Evolutionary conservation across 2,797 vertebrate genomes (phyloP).

Genomic region (Gymnothorax javanicus): DNA sequence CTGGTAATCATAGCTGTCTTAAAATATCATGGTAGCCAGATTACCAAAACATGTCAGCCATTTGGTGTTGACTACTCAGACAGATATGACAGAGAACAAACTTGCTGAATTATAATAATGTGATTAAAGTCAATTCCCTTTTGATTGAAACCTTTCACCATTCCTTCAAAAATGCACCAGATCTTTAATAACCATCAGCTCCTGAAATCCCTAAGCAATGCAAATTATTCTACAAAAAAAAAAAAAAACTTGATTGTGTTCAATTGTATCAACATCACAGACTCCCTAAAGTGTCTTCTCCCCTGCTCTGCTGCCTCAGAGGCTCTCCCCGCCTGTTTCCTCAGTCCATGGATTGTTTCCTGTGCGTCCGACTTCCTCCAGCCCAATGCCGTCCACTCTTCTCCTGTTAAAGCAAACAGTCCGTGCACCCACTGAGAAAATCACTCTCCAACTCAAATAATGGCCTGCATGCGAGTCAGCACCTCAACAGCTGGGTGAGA

Average conservation of each 20-base stretch:
- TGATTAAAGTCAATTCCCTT: not conserved
- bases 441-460: not conserved
- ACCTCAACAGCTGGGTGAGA: conserved; percentile 6
- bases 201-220: not conserved
- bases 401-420: not conserved
- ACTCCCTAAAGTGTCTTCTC: not conserved
- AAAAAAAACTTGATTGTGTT: not conserved
- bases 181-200: not conserved
- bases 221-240: not conserved
- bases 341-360: not conserved
- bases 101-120: not conserved
- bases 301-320: not conserved
- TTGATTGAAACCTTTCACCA: not conserved
- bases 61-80: not conserved
- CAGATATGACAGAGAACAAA: not conserved
- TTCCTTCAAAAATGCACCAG: not conserved
- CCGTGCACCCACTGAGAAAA: not conserved
- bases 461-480: conserved; percentile 11
- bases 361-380: not conserved
- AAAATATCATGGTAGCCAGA: not conserved
- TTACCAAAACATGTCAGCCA: not conserved
- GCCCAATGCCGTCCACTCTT: not conserved
- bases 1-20: not conserved
- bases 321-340: not conserved
- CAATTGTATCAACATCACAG: not conserved